Conservation (phyloP, 2,113 vertebrate genomes). For the Catagonus wagneri region DNA sequence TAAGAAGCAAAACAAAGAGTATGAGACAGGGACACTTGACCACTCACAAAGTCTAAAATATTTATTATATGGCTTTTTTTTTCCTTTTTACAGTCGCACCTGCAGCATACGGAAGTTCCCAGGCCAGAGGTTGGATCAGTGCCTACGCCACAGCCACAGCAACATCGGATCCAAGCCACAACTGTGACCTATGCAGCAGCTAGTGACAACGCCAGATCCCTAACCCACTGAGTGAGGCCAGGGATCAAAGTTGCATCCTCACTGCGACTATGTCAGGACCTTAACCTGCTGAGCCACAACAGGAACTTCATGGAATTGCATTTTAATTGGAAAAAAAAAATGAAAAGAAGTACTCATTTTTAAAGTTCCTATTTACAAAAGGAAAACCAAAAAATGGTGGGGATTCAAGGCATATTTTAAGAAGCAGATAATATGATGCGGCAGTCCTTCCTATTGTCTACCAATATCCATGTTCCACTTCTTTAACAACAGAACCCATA, state of each 20-base stretch:
- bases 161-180: too few relatives aligned
- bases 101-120: too few relatives aligned
- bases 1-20: neutral
- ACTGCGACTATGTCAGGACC: too few relatives aligned
- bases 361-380: neutral
- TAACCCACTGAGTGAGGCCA: too few relatives aligned
- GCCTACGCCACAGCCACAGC: too few relatives aligned
- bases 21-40: neutral
- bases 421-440: neutral
- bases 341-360: neutral
- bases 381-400: neutral
- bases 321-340: neutral
- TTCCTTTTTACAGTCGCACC: too few relatives aligned
- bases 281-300: too few relatives aligned
- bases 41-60: neutral
- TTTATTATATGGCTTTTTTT: neutral
- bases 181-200: too few relatives aligned
- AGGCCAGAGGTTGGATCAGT: too few relatives aligned
- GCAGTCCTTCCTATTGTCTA: neutral
- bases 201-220: too few relatives aligned
- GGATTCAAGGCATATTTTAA: neutral
- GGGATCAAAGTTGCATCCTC: too few relatives aligned
- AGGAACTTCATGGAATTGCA: neutral
- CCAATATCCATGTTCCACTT: neutral
- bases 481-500: neutral